These are phyloP conservation scores for Oscheius sp. DNA, from an alignment of 2,888 invertebrate species.

Conservation along the genomic window DNA sequence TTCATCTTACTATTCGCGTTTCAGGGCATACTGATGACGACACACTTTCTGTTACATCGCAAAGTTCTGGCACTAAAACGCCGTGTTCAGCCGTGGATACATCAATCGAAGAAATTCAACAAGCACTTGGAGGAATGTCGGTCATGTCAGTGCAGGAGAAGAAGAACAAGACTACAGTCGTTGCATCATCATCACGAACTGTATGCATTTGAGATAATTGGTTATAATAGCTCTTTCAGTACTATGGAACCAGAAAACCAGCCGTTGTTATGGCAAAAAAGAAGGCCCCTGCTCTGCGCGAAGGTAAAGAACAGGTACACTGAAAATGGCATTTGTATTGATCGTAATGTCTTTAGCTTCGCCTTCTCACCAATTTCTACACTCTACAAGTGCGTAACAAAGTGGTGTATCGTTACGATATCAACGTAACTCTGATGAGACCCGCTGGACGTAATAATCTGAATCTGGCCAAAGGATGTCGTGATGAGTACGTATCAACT, in stretches of 20 bases:
- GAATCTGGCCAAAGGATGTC: slow-evolving; percentile 18
- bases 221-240: not conserved
- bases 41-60: slow-evolving; percentile 1
- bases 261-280: slow-evolving; percentile 30
- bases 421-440: slow-evolving; percentile 10
- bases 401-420: slow-evolving; percentile 41
- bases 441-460: slow-evolving; percentile 18
- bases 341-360: no score
- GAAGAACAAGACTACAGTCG: not conserved
- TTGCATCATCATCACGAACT: not conserved
- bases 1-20: no score
- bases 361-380: no score
- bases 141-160: slow-evolving; percentile 13
- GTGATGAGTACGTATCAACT: slow-evolving; percentile 24
- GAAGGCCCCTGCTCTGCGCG: slow-evolving; percentile 29
- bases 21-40: slow-evolving; percentile 15
- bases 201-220: not conserved
- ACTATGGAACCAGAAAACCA: slow-evolving; percentile 10
- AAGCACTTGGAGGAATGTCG: slow-evolving; percentile 1
- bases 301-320: slow-evolving; percentile 24
- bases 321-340: no score
- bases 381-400: slow-evolving; percentile 24
- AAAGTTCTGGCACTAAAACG: slow-evolving; percentile 16
- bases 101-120: not conserved
- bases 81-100: not conserved